Evolutionary conservation across 2,113 vertebrate species (phyloP), one percentile per base, ranked within the genome.

Genomic region (Gorsachius goisagi): DNA sequence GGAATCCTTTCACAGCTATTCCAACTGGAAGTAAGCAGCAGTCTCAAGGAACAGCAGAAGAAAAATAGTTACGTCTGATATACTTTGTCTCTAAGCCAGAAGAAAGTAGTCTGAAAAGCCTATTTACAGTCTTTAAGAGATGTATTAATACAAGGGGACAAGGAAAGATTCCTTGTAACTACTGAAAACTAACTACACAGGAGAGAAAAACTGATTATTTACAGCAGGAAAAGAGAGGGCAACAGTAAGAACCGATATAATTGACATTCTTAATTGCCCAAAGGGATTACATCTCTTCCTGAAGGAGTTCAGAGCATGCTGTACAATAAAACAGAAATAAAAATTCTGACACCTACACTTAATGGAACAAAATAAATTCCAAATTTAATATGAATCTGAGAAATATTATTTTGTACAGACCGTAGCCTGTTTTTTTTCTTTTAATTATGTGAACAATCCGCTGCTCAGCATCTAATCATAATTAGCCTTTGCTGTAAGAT

Each of bases 21-120:
- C 52, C 68, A 89, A 85, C 73, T 81, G 76, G 79, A 96, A 96
- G 86, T 87, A 93, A 94, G 90, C 33, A 72, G 80, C 9, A 53
- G 68, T 94, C 66, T 64, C 80, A 94, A 92, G 56, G 27, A 92
- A 78, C 5, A 35, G 83, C 12, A 3, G 22, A 93, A 84, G 59
- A 93, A 90, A 94, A 94, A 90, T 49, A 92, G 44, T 71, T 89
- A 35, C 41, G 73, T 49, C 83, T 90, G 72, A 93, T 72, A 75
- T 5, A 53, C 56, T 86, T 77, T 49, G 21, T 87, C 72, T 88
- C 44, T 60, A 78, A 75, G 60, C 73, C 76, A 63, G 56, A 90
- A 94, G 55, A 92, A 88, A 69, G 49, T 64, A 59, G n/a, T 68
- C 88, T 91, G 66, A 89, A 89, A 81, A 89, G 37, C 30, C 24